phyloP scores from a whole-genome alignment of 2,797 vertebrate species.

The Ara ararauna region DNA sequence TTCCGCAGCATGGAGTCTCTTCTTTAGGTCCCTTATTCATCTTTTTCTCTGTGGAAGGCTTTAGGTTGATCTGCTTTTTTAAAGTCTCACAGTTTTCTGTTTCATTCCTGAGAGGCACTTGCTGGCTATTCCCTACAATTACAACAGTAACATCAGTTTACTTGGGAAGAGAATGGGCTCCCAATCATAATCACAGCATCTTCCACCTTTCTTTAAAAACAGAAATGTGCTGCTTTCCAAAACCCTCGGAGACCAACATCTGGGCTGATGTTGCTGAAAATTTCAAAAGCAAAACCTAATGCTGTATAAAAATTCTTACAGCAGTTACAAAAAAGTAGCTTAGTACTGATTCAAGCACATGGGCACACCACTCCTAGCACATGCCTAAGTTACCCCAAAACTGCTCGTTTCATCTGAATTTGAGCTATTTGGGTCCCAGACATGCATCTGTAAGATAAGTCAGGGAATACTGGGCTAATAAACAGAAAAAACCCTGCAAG shows the following conservation, averaged over 20 bases:
- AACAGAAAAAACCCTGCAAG: background rate
- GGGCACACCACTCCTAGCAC: background rate
- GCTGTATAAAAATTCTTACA: background rate
- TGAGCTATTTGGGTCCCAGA: background rate
- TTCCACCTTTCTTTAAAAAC: background rate
- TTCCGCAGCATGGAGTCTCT: conserved; percentile 62
- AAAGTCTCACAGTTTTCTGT: conserved; percentile 74
- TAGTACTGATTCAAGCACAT: background rate
- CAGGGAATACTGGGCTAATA: background rate
- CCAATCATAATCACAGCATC: background rate
- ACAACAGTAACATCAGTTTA: conserved; percentile 22
- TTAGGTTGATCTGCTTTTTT: conserved; percentile 73
- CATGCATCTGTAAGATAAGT: background rate
- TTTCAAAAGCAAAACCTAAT: background rate
- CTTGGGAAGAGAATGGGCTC: background rate
- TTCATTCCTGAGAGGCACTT: conserved; percentile 78
- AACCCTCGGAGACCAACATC: background rate
- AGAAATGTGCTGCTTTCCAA: background rate
- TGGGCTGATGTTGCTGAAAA: background rate
- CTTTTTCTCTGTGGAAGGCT: conserved; percentile 75
- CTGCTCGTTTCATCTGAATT: background rate
- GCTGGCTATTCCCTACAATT: conserved; percentile 78
- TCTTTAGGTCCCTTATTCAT: conserved; percentile 72
- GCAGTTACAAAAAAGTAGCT: background rate
- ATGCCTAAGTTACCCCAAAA: background rate